Base-by-base conservation (phyloP, 2,113 vertebrate genomes). In the Bothrops jararaca region DNA sequence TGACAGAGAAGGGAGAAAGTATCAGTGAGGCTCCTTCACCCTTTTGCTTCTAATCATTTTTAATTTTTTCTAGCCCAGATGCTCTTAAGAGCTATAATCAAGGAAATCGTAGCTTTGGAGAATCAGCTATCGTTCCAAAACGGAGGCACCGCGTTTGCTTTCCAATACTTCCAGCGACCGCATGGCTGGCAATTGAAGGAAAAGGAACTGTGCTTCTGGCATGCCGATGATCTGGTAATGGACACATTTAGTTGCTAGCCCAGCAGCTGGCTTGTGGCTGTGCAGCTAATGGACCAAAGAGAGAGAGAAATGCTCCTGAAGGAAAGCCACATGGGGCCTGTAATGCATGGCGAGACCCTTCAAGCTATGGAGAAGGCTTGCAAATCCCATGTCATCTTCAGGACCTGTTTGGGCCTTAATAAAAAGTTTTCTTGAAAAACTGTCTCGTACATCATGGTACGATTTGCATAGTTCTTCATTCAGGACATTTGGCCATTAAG, bases 401-500 rank as follows among this genome's bases (percentile, higher is more conserved):
- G 13, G 13, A 39, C 20, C 48, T 22, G 56, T 45, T n/a, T 24
- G 15, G 20, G 20, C 26, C 26, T 92, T 92, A 89, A 89, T 60
- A 85, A 89, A 45, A 29, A 15, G 10, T 48, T n/a, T 69, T 26
- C 5, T 57, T 74, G 50, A 13, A 86, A 86, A 86, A 74, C 18
- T 3, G 45, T 24, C 26, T 29, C 29, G 1, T 50, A 13, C 18
- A 95, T 94, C 60, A 91, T 95, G 93, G 90, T 96, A 94, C 86
- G 86, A 96, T 93, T 96, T 94, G 93, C 94, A 94, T 50, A 92
- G 26, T 39, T 92, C 85, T 96, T 90, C 91, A 54, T 90, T 95
- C 86, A 90, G 89, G 64, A 96, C 93, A 18, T 92, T 53, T 91
- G 94, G 90, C n/a, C 3, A 1, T 94, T 94, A 94, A 91, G 94